phyloP scores from a whole-genome alignment of 2,113 vertebrate species.

The Emydocephalus ijimae region DNA sequence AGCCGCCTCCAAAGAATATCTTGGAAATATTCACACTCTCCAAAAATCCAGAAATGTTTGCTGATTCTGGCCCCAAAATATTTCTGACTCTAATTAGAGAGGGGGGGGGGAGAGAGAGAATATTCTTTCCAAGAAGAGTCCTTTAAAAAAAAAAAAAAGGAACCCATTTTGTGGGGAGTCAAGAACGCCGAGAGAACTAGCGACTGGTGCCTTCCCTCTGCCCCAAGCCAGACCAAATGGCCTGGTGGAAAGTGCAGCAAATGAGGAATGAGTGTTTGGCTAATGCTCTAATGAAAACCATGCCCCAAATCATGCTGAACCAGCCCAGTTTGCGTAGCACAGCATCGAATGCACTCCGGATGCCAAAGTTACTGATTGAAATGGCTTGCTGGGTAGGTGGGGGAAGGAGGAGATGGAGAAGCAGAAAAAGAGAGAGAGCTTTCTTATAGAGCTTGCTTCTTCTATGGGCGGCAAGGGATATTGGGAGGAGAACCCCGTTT shows the following conservation, averaged over 20 bases:
- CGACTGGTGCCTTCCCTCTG: conserved; percentile 23
- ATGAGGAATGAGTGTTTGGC: conserved; percentile 50
- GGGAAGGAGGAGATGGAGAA: background rate
- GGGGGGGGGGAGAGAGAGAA: background rate
- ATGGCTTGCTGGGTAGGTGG: background rate
- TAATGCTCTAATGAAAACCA: conserved; percentile 61
- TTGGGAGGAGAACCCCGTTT: background rate
- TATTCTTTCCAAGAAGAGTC: conserved; percentile 21
- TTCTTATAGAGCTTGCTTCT: background rate
- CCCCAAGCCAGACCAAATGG: conserved; percentile 35
- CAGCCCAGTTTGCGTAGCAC: conserved; percentile 29
- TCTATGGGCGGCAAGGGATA: background rate
- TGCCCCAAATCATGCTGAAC: conserved; percentile 23
- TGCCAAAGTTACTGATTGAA: conserved; percentile 21
- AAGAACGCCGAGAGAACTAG: conserved; percentile 35
- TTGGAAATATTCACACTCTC: background rate
- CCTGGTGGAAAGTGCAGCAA: conserved; percentile 23
- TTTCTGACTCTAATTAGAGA: background rate
- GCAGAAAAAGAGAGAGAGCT: background rate
- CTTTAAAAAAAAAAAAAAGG: background rate
- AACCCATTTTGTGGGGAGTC: conserved; percentile 38
- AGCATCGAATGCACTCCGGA: background rate
- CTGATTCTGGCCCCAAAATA: conserved; percentile 1
- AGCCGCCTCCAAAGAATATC: background rate
- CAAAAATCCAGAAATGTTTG: background rate